These are phyloP conservation scores for Pachycephus smyrnensis DNA, from an alignment of 2,888 invertebrate species.

Conservation along the genomic window DNA sequence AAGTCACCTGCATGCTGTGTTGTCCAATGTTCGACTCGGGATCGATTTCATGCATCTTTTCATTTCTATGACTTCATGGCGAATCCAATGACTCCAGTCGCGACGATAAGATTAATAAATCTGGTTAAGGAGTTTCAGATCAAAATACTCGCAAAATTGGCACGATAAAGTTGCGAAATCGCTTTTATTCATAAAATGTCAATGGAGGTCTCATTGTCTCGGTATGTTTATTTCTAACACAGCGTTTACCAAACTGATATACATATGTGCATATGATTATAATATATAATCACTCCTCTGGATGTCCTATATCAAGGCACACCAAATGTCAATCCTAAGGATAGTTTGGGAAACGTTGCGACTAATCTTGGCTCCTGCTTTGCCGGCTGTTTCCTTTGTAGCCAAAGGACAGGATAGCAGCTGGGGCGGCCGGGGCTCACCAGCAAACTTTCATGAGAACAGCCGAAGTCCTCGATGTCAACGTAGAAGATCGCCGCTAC, in stretches of 20 bases:
- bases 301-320: neutral
- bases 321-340: neutral
- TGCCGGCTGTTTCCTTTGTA: constrained; percentile 61
- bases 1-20: neutral
- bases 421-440: constrained; percentile 62
- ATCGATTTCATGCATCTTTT: neutral
- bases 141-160: neutral
- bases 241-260: neutral
- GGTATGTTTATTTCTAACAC: neutral
- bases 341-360: neutral
- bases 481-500: constrained; percentile 49
- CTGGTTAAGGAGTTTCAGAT: neutral
- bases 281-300: neutral
- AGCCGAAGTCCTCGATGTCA: constrained; percentile 47
- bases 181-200: neutral
- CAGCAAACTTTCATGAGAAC: constrained; percentile 44
- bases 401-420: constrained; percentile 60
- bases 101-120: neutral
- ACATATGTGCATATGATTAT: neutral
- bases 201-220: neutral
- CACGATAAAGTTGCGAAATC: neutral
- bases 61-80: neutral
- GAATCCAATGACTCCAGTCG: neutral
- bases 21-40: neutral
- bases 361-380: constrained; percentile 46